These are phyloP conservation scores for Electrophaes corylata DNA, from an alignment of 2,888 invertebrate genomes.

Conservation along the genomic window DNA sequence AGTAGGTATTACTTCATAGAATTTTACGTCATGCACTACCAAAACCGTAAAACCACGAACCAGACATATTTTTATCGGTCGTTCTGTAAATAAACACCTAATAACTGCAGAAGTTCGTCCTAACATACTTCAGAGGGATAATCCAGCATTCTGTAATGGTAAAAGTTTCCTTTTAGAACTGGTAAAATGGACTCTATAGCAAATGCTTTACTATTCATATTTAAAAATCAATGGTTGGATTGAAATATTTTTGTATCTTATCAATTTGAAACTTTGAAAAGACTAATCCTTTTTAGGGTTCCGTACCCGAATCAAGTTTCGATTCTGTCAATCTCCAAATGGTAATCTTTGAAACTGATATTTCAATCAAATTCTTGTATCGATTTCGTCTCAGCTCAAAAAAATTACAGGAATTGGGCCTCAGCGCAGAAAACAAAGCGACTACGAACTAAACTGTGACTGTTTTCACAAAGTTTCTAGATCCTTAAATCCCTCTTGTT, in stretches of 20 bases:
- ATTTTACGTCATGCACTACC: conserved; percentile 10
- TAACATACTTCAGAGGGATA: conserved; percentile 3
- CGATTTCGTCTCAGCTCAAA: too few relatives aligned
- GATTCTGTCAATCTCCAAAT: too few relatives aligned
- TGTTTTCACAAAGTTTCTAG: too few relatives aligned
- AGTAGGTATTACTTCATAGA: conserved; percentile 5
- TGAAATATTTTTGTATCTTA: not conserved
- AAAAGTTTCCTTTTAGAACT: conserved; percentile 16
- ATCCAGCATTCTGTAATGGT: conserved; percentile 21
- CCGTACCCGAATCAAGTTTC: too few relatives aligned
- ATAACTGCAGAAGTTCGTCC: conserved; percentile 25
- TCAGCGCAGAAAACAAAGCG: too few relatives aligned
- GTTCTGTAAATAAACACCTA: conserved; percentile 27
- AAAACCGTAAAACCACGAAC: conserved; percentile 13
- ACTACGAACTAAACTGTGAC: too few relatives aligned
- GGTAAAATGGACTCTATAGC: not conserved
- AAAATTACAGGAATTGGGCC: too few relatives aligned
- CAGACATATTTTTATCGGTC: conserved; percentile 27
- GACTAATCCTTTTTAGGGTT: not conserved
- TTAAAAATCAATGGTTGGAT: not conserved
- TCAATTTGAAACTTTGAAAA: not conserved
- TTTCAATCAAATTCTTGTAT: too few relatives aligned
- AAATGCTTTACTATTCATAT: not conserved
- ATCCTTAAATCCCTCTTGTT: not conserved
- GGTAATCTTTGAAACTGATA: too few relatives aligned